A percentile compares a stretch with the other conserved stretches of the same genome.
Conservation (phyloP, 2,113 vertebrate species). For the Dryoscopus gambensis region DNA sequence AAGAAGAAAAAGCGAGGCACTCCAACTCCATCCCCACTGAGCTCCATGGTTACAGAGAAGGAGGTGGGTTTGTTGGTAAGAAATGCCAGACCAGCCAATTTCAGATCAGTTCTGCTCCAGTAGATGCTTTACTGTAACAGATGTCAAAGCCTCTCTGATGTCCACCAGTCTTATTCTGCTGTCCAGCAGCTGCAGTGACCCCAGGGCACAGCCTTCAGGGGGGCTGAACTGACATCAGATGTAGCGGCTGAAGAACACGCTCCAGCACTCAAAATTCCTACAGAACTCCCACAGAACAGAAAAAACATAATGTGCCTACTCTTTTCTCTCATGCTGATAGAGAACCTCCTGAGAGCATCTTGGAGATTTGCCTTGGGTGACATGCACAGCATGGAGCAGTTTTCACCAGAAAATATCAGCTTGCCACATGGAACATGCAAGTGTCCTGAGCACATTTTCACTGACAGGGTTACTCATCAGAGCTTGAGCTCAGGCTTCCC, state of each 20-base stretch:
- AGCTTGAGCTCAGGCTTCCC: not conserved
- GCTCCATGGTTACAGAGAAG: not conserved
- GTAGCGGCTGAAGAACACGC: not conserved
- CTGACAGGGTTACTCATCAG: not conserved
- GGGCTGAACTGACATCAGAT: not conserved
- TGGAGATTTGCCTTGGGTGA: not conserved
- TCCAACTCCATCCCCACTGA: not conserved
- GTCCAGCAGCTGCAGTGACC: not conserved
- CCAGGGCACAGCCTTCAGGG: not conserved
- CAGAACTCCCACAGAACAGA: not conserved
- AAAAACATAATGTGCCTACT: not conserved
- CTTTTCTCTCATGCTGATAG: not conserved
- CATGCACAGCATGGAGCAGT: not conserved
- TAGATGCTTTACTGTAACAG: not conserved
- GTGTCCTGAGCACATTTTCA: not conserved
- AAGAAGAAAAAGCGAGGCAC: not conserved
- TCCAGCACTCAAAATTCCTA: not conserved
- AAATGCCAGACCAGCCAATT: not conserved
- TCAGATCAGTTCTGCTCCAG: not conserved
- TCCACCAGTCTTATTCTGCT: not conserved
- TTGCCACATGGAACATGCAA: not conserved
- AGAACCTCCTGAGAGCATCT: not conserved
- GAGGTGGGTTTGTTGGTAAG: not conserved
- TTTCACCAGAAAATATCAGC: not conserved
- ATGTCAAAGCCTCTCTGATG: not conserved